Conservation (phyloP, 2,113 vertebrate species). For the Orientallactaga bullata region DNA sequence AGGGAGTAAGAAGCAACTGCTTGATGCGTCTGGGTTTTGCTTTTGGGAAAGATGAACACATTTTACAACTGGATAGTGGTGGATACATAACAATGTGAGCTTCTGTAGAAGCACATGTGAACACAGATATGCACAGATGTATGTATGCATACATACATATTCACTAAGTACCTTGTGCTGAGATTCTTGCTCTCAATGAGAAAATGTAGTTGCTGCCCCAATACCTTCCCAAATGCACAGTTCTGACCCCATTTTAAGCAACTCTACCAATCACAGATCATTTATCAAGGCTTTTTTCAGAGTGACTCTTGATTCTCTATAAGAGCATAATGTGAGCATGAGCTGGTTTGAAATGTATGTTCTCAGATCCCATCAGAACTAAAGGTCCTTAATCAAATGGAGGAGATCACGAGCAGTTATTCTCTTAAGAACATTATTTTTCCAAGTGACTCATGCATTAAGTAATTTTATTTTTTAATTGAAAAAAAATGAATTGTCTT, state of each 20-base stretch:
- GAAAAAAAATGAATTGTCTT: background rate
- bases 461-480: background rate
- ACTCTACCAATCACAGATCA: background rate
- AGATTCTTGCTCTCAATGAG: background rate
- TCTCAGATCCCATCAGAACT: background rate
- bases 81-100: background rate
- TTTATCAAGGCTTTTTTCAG: background rate
- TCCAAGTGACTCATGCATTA: background rate
- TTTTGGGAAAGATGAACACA: background rate
- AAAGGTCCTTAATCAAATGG: background rate
- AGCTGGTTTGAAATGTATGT: background rate
- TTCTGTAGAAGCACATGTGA: background rate
- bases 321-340: background rate
- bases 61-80: background rate
- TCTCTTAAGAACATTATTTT: background rate
- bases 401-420: background rate
- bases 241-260: accelerated
- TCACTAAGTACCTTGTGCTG: background rate
- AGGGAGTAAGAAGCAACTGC: background rate
- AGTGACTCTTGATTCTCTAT: too few relatives aligned
- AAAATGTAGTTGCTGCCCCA: accelerated
- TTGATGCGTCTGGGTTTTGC: background rate
- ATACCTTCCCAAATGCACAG: accelerated
- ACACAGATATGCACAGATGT: background rate
- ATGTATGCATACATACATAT: background rate